phyloP scores from a whole-genome alignment of 35 echinoderm and acorn worm species.

The Diadema setosum region DNA sequence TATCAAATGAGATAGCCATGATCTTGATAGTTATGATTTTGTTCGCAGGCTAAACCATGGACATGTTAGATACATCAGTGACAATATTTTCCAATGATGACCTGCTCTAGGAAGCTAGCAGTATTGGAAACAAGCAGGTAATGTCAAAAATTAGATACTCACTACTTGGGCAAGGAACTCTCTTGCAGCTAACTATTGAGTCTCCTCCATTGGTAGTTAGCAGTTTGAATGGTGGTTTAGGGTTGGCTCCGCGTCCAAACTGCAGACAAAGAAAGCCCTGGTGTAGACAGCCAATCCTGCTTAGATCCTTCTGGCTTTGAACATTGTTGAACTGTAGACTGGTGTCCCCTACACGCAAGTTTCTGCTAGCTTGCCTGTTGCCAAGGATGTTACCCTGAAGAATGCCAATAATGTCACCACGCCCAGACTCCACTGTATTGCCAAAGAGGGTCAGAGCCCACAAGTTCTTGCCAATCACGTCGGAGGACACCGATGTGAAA shows the following conservation, averaged over 20 bases:
- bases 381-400: conserved; percentile 43
- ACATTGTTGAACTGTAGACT: conserved; percentile 29
- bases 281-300: conserved; percentile 65
- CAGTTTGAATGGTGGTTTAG: conserved; percentile 57
- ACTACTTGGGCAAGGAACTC: conserved; percentile 1
- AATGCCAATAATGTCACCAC: conserved; percentile 57
- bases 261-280: conserved; percentile 54
- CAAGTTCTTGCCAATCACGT: conserved; percentile 47
- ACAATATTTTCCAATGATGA: no score
- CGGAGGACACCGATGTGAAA: conserved; percentile 3
- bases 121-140: no score
- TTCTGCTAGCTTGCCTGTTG: background rate
- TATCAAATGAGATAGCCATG: no score
- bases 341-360: conserved; percentile 5
- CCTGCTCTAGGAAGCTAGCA: no score
- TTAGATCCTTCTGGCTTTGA: conserved; percentile 61
- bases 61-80: no score
- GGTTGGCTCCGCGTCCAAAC: conserved; percentile 52
- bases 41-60: no score
- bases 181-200: background rate
- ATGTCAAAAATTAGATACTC: no score
- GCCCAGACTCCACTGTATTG: conserved; percentile 31
- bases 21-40: no score
- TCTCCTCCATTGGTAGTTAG: conserved; percentile 28
- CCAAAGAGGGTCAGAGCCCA: conserved; percentile 70